A percentile compares a stretch with the other conserved stretches of the same genome.
phyloP scores from a whole-genome alignment of 2,888 invertebrate species.

The Phytoseiulus persimilis region DNA sequence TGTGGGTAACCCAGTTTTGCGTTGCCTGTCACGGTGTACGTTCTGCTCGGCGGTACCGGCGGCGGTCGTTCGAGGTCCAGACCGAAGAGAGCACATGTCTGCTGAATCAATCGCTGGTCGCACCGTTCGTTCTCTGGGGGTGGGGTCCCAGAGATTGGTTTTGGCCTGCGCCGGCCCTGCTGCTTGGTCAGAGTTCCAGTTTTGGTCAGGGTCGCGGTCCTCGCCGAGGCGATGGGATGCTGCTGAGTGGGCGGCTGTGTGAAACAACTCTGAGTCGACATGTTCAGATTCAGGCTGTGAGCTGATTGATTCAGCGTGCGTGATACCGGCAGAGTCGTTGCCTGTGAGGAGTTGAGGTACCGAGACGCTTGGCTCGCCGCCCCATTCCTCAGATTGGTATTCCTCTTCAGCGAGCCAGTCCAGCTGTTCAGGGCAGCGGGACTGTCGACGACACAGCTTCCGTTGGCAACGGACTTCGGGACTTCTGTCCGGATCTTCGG shows the following conservation, averaged over 20 bases:
- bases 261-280: conserved; percentile 33
- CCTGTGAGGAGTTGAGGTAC: conserved; percentile 19
- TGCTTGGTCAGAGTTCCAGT: conserved; percentile 39
- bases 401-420: neutral
- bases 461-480: conserved; percentile 24
- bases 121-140: conserved; percentile 77
- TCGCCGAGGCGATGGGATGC: conserved; percentile 52
- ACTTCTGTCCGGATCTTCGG: conserved; percentile 14
- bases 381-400: conserved; percentile 8
- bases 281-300: conserved; percentile 17
- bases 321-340: neutral
- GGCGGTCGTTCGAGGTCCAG: conserved; percentile 83
- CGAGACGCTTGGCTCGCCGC: conserved; percentile 33
- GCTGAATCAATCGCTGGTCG: conserved; percentile 77
- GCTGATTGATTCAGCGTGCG: conserved; percentile 27
- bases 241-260: conserved; percentile 42
- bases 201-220: conserved; percentile 50
- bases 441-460: neutral
- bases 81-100: conserved; percentile 79
- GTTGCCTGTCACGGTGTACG: conserved; percentile 80
- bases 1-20: conserved; percentile 86
- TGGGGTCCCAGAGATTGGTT: conserved; percentile 77
- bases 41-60: conserved; percentile 77
- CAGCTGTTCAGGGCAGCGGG: neutral
- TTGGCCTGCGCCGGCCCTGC: conserved; percentile 64